phyloP scores from a whole-genome alignment of 92 coral and sea anemone genomes.

The Plumapathes pennacea region DNA sequence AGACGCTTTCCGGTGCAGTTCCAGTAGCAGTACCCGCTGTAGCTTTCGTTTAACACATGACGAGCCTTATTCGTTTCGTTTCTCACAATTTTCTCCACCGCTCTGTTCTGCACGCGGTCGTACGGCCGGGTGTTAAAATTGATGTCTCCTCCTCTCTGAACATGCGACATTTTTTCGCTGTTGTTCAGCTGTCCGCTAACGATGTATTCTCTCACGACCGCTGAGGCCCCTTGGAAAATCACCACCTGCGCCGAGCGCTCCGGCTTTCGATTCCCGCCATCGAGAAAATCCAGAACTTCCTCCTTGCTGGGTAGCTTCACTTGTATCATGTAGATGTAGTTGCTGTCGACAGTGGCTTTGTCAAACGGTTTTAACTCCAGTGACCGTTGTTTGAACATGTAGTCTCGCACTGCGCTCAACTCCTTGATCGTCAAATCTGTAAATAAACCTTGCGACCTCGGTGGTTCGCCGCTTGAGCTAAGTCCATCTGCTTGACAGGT shows the following conservation, averaged over 20 bases:
- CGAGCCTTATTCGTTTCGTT: conserved; percentile 42
- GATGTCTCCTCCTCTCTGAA: conserved; percentile 5
- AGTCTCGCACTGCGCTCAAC: conserved; percentile 35
- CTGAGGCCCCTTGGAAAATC: conserved; percentile 45
- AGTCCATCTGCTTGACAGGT: background rate
- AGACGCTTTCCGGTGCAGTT: conserved; percentile 69
- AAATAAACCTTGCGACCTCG: conserved; percentile 43
- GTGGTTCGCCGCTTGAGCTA: background rate
- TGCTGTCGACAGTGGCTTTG: conserved; percentile 33
- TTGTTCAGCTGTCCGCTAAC: conserved; percentile 10
- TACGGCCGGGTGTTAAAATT: conserved; percentile 44
- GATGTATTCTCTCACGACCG: conserved; percentile 55
- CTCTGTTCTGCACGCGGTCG: conserved; percentile 10
- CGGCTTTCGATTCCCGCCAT: conserved; percentile 32
- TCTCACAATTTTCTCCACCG: conserved; percentile 3
- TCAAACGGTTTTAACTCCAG: conserved; percentile 30
- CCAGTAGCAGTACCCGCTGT: conserved; percentile 59
- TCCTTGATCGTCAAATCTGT: conserved; percentile 50
- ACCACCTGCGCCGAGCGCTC: conserved; percentile 58
- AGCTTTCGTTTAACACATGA: conserved; percentile 69
- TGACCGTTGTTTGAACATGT: conserved; percentile 37
- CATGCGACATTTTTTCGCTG: conserved; percentile 4
- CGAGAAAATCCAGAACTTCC: conserved; percentile 45
- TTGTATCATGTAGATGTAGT: conserved; percentile 56
- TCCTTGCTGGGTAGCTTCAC: conserved; percentile 50